Conservation (phyloP, 2,797 vertebrate genomes). For the Sylvilagus floridanus region DNA sequence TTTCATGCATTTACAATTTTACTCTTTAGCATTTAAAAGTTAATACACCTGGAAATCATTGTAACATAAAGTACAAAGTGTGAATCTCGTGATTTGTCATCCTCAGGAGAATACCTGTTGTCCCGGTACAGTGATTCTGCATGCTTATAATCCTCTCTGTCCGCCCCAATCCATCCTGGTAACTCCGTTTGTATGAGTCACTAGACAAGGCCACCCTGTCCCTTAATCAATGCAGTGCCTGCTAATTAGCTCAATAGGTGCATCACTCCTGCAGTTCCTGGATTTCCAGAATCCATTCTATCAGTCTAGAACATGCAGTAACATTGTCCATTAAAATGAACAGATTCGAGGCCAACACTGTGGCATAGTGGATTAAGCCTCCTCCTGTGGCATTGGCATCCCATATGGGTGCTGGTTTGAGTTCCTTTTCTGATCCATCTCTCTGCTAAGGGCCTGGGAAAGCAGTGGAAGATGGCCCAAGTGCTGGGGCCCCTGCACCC, state of each 20-base stretch:
- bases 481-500: too few relatives aligned
- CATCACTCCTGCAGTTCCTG: neutral
- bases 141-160: neutral
- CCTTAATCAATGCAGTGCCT: neutral
- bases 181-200: neutral
- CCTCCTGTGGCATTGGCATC: too few relatives aligned
- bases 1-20: neutral
- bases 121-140: neutral
- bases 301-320: neutral
- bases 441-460: too few relatives aligned
- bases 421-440: too few relatives aligned
- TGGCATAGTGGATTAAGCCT: too few relatives aligned
- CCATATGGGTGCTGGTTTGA: too few relatives aligned
- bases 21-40: neutral
- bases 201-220: neutral
- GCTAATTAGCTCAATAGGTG: neutral
- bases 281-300: neutral
- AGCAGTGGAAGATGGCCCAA: too few relatives aligned
- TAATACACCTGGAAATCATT: neutral
- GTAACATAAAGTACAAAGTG: neutral
- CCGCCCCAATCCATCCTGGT: neutral
- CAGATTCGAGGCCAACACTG: too few relatives aligned
- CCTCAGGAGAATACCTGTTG: neutral
- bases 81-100: neutral
- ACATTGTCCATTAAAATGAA: neutral